These are phyloP conservation scores for Pycnomerus fuliginosus DNA, from an alignment of 2,888 invertebrate species.

Conservation along the genomic window DNA sequence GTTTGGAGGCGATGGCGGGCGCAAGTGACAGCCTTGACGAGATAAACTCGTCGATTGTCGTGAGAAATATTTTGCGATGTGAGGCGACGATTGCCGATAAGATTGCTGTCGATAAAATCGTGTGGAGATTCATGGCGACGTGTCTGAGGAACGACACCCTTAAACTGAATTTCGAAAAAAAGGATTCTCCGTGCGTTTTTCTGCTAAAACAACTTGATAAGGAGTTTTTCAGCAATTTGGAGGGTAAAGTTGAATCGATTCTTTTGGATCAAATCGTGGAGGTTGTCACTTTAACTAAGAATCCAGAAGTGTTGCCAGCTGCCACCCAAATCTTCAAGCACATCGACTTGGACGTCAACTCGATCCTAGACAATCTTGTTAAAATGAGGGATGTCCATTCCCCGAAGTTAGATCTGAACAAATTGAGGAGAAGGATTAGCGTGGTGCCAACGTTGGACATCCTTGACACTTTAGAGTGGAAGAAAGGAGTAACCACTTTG, in stretches of 20 bases:
- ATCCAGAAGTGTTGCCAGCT: constrained; percentile 60
- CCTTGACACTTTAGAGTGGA: constrained; percentile 71
- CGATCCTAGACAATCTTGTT: constrained; percentile 61
- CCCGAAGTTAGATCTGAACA: constrained; percentile 49
- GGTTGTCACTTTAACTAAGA: constrained; percentile 60
- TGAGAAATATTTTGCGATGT: constrained; percentile 36
- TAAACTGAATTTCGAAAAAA: constrained; percentile 1
- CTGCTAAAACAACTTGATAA: constrained; percentile 61
- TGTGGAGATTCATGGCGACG: constrained; percentile 62
- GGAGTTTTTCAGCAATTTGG: constrained; percentile 57
- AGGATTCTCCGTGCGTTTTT: constrained; percentile 51
- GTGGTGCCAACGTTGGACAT: constrained; percentile 60
- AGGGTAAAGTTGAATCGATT: constrained; percentile 52
- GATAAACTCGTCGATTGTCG: constrained; percentile 37
- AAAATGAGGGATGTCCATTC: constrained; percentile 59
- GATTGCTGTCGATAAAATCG: constrained; percentile 40
- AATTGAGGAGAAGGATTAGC: constrained; percentile 52
- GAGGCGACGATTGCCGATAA: constrained; percentile 33
- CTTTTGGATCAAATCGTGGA: constrained; percentile 58
- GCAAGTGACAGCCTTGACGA: constrained; percentile 23
- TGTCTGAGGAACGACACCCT: constrained; percentile 58
- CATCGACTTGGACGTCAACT: constrained; percentile 63
- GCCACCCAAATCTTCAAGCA: constrained; percentile 67
- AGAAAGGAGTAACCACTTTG: constrained; percentile 73
- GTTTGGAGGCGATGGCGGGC: constrained; percentile 33